Evolutionary conservation across 2,888 invertebrate species (phyloP).

Genomic region (Pachymerium ferrugineum): DNA sequence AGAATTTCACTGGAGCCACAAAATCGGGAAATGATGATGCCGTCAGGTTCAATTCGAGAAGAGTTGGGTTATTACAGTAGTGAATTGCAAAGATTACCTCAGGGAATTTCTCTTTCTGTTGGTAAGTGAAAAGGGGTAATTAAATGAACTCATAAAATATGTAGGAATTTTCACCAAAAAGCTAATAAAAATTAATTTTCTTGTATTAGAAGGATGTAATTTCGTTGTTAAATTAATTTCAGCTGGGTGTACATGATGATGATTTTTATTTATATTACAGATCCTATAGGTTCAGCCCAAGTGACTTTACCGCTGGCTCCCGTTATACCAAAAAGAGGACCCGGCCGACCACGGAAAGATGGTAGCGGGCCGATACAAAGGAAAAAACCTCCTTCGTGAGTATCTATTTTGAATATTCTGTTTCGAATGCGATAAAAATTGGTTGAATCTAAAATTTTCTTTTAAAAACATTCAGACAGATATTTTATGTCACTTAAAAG

Average conservation of each 20-base stretch:
- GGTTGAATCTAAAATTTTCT: neutral
- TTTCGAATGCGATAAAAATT: neutral
- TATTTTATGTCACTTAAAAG: too few relatives aligned
- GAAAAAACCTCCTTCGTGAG: conserved; percentile 35
- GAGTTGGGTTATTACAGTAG: neutral
- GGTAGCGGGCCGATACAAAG: conserved; percentile 46
- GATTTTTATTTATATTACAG: neutral
- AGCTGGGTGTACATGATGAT: neutral
- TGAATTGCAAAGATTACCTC: neutral
- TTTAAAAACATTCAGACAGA: too few relatives aligned
- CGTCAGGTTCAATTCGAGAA: neutral
- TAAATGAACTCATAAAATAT: too few relatives aligned
- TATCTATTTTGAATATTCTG: neutral
- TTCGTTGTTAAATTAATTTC: neutral
- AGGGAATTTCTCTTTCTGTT: conserved; percentile 14
- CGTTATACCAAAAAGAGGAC: conserved; percentile 57
- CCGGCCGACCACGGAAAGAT: conserved; percentile 73
- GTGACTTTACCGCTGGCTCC: conserved; percentile 30
- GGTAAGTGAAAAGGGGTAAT: too few relatives aligned
- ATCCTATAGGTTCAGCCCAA: neutral
- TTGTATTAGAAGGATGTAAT: too few relatives aligned
- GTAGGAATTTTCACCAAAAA: too few relatives aligned
- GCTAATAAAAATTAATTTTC: too few relatives aligned
- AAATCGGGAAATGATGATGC: neutral
- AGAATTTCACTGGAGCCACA: neutral